A percentile compares a stretch with the other conserved stretches of the same genome.
Evolutionary conservation across 2,797 vertebrate genomes (phyloP).

Genomic region (Holocentrus rufus): DNA sequence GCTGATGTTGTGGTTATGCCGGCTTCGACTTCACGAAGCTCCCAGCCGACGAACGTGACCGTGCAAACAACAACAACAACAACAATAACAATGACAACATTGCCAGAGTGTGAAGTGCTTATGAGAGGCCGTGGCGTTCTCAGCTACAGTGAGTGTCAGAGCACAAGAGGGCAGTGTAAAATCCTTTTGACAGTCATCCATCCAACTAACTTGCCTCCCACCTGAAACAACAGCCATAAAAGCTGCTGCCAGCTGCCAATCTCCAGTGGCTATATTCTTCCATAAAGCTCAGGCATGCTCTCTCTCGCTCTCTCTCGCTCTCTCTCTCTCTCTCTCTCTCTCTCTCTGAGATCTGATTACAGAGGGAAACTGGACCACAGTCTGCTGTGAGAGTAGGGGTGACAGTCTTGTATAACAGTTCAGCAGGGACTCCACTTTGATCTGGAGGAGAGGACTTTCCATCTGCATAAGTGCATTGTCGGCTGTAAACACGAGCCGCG

Average conservation of each 20-base stretch:
- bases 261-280: slow-evolving; percentile 73
- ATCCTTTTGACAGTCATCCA: slow-evolving; percentile 74
- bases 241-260: slow-evolving; percentile 82
- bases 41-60: slow-evolving; percentile 20
- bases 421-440: slow-evolving; percentile 90
- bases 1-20: slow-evolving; percentile 12
- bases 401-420: slow-evolving; percentile 86
- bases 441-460: slow-evolving; percentile 81
- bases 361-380: slow-evolving; percentile 77
- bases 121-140: slow-evolving; percentile 19
- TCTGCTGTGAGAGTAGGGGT: slow-evolving; percentile 85
- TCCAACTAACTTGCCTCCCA: slow-evolving; percentile 74
- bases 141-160: slow-evolving; percentile 71
- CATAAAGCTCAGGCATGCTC: slow-evolving; percentile 51
- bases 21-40: slow-evolving; percentile 47
- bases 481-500: slow-evolving; percentile 58
- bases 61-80: slow-evolving; percentile 40
- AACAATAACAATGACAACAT: not conserved
- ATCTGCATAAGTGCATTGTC: slow-evolving; percentile 82
- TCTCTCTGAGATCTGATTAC: slow-evolving; percentile 46
- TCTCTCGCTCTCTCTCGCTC: slow-evolving; percentile 18
- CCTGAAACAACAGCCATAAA: slow-evolving; percentile 85
- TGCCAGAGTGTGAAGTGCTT: not conserved
- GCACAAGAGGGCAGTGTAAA: slow-evolving; percentile 85
- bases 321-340: slow-evolving; percentile 50